Base-by-base conservation (phyloP, 2,888 invertebrate species). In the Tuberolachnus salignus region DNA sequence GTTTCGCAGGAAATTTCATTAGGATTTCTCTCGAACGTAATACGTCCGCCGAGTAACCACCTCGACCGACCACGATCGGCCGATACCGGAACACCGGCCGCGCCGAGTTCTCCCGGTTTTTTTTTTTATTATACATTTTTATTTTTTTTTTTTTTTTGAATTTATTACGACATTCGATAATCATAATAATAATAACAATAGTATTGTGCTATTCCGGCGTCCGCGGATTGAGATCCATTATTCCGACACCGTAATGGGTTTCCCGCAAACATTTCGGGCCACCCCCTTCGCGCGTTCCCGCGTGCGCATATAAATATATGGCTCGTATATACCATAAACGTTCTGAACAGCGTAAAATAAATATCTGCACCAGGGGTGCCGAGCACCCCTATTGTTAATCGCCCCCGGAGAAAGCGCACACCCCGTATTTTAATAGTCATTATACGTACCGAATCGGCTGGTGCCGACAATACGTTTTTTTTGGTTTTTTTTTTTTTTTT, bases 261-360 rank as follows among this genome's bases (percentile, higher is more conserved):
- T 70, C 70, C 11, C 11, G 57, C 44, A 23, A 71, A 71, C 44
- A 44, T 57, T 71, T 57, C n/a, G n/a, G 6, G 6, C 6, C 70
- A 44, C 44, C 70, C 70, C 44, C 70, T 57, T 71, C 57, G 57
- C 57, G 57, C 57, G 57, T 57, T 57, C 57, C 70, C 57, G 57
- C n/a, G n/a, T 44, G 57, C 44, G 44, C 57, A 55, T 34, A 34
- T 34, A 34, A n/a, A n/a, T 34, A 34, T 34, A 34, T 34, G n/a
- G 6, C 34, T 6, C 34, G 11, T 10, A 53, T 10, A 53, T 2
- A 26, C 57, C 57, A 16, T 57, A 44, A 71, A 71, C 70, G 70
- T 57, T 57, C 13, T 3, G 23, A 66, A 49, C 66, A 49, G 46
- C n/a, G 67, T 11, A 67, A 67, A 26, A 44, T 57, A 70, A 70